phyloP scores from a whole-genome alignment of 2,888 invertebrate species.

The Sepiola atlantica region DNA sequence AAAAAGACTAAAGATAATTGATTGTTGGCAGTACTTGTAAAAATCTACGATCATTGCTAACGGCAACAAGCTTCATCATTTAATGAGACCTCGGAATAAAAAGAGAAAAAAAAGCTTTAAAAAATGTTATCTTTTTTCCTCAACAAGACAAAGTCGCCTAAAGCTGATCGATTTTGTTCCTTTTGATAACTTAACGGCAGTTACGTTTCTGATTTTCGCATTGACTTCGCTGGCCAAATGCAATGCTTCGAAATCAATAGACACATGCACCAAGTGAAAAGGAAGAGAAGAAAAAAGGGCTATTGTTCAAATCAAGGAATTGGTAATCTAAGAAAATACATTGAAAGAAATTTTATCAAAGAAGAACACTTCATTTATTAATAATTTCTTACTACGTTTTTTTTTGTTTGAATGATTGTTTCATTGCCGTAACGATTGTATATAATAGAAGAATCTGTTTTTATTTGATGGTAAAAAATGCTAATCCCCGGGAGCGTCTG shows the following conservation, averaged over 20 bases:
- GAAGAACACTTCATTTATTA: conserved; percentile 32
- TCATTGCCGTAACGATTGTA: conserved; percentile 32
- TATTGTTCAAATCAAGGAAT: conserved; percentile 32
- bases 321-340: conserved; percentile 32
- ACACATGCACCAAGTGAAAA: conserved; percentile 21
- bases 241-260: not conserved
- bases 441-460: not conserved
- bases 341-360: conserved; percentile 32
- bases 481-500: conserved; percentile 12
- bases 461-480: not conserved
- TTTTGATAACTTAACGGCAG: conserved; percentile 21
- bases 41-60: not conserved
- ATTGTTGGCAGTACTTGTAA: conserved; percentile 22
- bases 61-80: conserved; percentile 2
- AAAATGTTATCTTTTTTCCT: conserved; percentile 24
- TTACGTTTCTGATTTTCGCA: not conserved
- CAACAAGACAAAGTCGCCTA: not conserved
- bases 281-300: conserved; percentile 23
- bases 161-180: not conserved
- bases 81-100: not conserved
- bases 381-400: not conserved
- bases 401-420: conserved; percentile 32
- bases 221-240: not conserved
- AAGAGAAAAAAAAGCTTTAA: conserved; percentile 11
- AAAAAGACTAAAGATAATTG: conserved; percentile 22